Evolutionary conservation across 2,113 vertebrate species (phyloP), one percentile per base, ranked within the genome.

Genomic region (Mirounga angustirostris): DNA sequence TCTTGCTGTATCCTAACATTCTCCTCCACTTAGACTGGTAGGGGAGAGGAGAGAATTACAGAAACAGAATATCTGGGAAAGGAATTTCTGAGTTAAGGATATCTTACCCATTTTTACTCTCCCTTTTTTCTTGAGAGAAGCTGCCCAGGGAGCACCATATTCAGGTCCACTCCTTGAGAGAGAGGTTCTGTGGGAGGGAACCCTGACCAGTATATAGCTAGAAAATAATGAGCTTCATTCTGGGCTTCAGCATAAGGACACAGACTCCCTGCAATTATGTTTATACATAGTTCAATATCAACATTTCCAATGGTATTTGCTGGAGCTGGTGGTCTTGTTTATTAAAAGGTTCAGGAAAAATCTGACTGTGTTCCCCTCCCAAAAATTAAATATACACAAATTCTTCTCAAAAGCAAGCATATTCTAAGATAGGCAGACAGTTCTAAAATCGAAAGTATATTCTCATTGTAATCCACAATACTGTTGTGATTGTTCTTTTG

Each of bases 141-240:
- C 30, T 71, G 26, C 18, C 14, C 4, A n/a, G 59, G 59, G 14
- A 63, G 5, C 52, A 50, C 16, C 1, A 33, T 4, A 28, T 24
- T 16, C 18, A 8, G 33, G 28, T 71, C 5, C 73, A 2, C 5
- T n/a, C 24, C 30, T 73, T 58, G 18, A 15, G 3, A 36, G 5
- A 78, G 2, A 14, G 30, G 2, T 8, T 28, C 4, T 40, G 8
- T 56, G 52, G 30, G 16, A 36, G 28, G 5, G 21, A 65, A 5
- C 65, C 24, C n/a, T 36, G 59, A 10, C 5, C n/a, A n/a, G 2
- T 9, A 18, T 11, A 46, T 0, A 4, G 3, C 7, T 15, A 5
- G 5, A 13, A 9, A 67, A 56, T 7, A 22, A 54, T 36, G 22
- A 63, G 12, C 30, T 61, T 84, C 18, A 30, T 26, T 83, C 13